Evolutionary conservation across 2,113 vertebrate genomes (phyloP).

Genomic region (Vombatus ursinus): DNA sequence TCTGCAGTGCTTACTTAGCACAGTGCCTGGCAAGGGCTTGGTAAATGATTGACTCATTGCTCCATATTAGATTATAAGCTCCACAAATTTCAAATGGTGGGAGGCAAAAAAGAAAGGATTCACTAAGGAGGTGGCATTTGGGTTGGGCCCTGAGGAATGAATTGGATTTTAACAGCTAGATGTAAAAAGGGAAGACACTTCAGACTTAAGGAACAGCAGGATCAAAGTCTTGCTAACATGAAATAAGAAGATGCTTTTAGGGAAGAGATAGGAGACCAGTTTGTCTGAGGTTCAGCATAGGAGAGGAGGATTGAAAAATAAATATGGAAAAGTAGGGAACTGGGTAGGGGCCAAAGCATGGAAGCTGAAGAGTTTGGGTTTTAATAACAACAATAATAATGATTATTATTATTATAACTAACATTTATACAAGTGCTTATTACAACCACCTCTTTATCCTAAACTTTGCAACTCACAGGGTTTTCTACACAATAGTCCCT

Average conservation of each 20-base stretch:
- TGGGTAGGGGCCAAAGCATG: neutral
- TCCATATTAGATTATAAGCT: neutral
- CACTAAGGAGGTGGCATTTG: neutral
- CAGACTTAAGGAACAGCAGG: neutral
- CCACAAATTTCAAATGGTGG: neutral
- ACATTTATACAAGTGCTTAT: neutral
- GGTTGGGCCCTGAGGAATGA: neutral
- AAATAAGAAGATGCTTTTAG: neutral
- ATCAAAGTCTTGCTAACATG: neutral
- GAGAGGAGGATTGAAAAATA: neutral
- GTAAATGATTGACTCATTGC: neutral
- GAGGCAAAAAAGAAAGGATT: neutral
- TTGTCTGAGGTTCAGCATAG: neutral
- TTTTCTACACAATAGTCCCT: neutral
- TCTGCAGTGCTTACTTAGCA: neutral
- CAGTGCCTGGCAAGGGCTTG: neutral
- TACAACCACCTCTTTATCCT: neutral
- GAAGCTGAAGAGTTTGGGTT: neutral
- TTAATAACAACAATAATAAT: neutral
- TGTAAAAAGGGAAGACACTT: neutral
- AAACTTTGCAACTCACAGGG: neutral
- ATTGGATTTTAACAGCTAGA: neutral
- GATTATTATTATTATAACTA: neutral
- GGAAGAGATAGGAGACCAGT: neutral
- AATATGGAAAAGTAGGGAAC: neutral